Conservation (phyloP, 2,888 invertebrate species). For the Ormyrus labotus region DNA sequence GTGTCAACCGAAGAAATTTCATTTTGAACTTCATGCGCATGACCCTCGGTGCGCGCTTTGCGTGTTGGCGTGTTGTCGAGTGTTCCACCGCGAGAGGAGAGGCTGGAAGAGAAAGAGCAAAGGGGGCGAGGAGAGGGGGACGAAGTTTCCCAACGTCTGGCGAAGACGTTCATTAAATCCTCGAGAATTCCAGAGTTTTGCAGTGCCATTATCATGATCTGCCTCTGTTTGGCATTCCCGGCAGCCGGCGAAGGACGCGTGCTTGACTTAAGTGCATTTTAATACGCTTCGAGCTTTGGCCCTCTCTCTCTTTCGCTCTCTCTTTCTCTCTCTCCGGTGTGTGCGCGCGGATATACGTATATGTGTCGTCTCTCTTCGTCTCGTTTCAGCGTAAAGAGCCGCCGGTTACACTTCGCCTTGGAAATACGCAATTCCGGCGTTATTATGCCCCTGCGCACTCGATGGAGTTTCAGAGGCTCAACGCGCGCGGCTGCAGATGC, state of each 20-base stretch:
- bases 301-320: not conserved
- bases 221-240: conserved; percentile 54
- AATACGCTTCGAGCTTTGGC: conserved; percentile 66
- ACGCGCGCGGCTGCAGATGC: too few relatives aligned
- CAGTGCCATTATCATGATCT: conserved; percentile 49
- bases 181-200: conserved; percentile 53
- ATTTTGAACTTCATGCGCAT: conserved; percentile 45
- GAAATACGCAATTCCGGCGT: conserved; percentile 20
- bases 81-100: not conserved
- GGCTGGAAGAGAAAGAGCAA: too few relatives aligned
- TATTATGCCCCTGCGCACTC: conserved; percentile 17
- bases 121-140: not conserved
- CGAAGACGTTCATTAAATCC: conserved; percentile 57
- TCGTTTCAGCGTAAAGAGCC: not conserved
- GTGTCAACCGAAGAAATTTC: conserved; percentile 52
- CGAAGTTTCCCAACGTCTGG: conserved; percentile 11
- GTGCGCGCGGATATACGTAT: too few relatives aligned
- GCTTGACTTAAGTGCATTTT: conserved; percentile 73
- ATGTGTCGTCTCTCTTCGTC: not conserved
- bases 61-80: conserved; percentile 10
- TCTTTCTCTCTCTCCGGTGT: not conserved
- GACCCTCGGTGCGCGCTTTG: not conserved
- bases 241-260: conserved; percentile 61
- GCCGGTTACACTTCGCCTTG: conserved; percentile 1
- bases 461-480: not conserved